Evolutionary conservation across 2,113 vertebrate genomes (phyloP), one percentile per base, ranked within the genome.

Genomic region (Daboia siamensis): DNA sequence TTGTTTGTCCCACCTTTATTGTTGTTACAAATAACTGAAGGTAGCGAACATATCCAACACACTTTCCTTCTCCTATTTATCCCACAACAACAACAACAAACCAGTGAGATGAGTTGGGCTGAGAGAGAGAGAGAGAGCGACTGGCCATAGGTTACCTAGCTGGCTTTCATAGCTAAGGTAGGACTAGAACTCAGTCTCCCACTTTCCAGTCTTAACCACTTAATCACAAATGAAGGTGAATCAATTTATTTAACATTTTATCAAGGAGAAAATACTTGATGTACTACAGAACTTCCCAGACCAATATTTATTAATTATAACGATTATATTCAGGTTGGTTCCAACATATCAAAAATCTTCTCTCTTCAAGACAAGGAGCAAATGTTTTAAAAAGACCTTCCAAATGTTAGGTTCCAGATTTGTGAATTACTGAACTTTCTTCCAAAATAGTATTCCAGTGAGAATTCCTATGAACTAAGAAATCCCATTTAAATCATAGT

Each of bases 381-480:
- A 29, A 4, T 48, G 59, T 91, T 8, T 44, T 93, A 89, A 9
- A 48, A 6, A 92, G n/a, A 48, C 3, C 88, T 88, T 91, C 69
- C 87, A 80, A 56, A n/a, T 1, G 29, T 1, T 11, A 46, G 91
- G 29, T 26, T 10, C 93, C 90, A 64, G 61, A n/a, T 0, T 64
- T 57, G 17, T 13, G 92, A 80, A 51, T 87, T 87, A n/a, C 0
- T 61, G 1, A 39, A 92, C 85, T 61, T 56, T 52, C 91, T 86
- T 51, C 90, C 69, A 91, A 93, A 0, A 89, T 15, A 1, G 12
- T 21, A 44, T 86, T 91, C 23, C 88, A 91, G 69, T 4, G 56
- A 88, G n/a, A 91, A 92, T 86, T 61, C 92, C 9, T 13, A 64
- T 89, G 17, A 94, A 20, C 91, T 93, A 86, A n/a, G 23, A 7